Base-by-base conservation (phyloP, 2,113 vertebrate genomes). In the Lepidothrix coronata region DNA sequence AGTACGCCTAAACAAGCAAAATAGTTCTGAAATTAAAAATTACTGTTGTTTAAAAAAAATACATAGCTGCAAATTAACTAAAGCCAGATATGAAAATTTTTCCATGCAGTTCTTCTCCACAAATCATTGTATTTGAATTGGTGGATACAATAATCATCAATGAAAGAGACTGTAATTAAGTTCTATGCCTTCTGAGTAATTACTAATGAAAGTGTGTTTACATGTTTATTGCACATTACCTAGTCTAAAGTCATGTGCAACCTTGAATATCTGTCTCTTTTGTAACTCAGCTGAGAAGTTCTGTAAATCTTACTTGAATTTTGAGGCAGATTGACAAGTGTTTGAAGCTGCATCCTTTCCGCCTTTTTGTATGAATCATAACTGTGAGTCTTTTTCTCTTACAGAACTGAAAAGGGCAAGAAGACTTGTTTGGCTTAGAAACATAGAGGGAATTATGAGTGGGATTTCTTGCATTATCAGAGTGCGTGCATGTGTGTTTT, bases 21-120 rank as follows among this genome's bases (percentile, higher is more conserved):
- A 82, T 20, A 63, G 76, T 93, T 95, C 49, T 43, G 31, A 95
- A 95, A 96, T 44, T 76, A 83, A 93, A 93, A 96, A 93, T 70
- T 18, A 79, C 30, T 94, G 58, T 76, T 52, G 55, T 58, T 89
- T 41, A 14, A 77, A 84, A 58, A 71, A 82, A 37, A 46, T 7
- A 13, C 6, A 14, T 74, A 70, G 16, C 18, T 75, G 83, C 37
- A 75, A 4, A 7, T 7, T 58, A 44, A 76, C 52, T 91, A 76
- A 97, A 94, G 54, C 24, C n/a, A 70, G 61, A 74, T 66, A 70
- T 4, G 28, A 85, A 94, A 78, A 41, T 35, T 11, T 63, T 81
- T 33, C 21, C n/a, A 27, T 55, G 24, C 0, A 5, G 11, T 43
- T 73, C 21, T 63, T 70, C 39, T 80, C 30, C 41, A 33, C 70